Conservation (phyloP, 2,888 invertebrate genomes). For the Hemistola chrysoprasaria region DNA sequence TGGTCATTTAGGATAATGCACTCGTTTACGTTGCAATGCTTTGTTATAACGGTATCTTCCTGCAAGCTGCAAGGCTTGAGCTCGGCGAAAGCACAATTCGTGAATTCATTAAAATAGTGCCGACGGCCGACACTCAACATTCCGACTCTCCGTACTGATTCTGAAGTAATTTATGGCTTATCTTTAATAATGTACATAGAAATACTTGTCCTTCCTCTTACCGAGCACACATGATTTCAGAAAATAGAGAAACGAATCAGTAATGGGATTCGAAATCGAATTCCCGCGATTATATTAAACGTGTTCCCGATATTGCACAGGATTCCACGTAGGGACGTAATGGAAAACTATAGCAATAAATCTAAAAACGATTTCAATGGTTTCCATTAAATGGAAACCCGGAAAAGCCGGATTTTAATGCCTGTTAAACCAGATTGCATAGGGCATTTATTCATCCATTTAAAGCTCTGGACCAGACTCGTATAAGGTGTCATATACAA, state of each 20-base stretch:
- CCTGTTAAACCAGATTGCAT: slow-evolving; percentile 36
- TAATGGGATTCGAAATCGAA: slow-evolving; percentile 33
- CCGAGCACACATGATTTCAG: slow-evolving; percentile 23
- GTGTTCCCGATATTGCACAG: slow-evolving; percentile 42
- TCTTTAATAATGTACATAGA: slow-evolving; percentile 22
- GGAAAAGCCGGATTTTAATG: slow-evolving; percentile 44
- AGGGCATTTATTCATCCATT: too few species aligned
- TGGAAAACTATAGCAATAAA: slow-evolving; percentile 53
- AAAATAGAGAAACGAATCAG: slow-evolving; percentile 28
- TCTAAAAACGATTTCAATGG: slow-evolving; percentile 44
- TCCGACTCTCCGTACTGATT: slow-evolving; percentile 13
- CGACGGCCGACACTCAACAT: slow-evolving; percentile 26
- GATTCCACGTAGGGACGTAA: slow-evolving; percentile 41
- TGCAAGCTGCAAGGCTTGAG: slow-evolving; percentile 39
- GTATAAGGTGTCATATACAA: too few species aligned
- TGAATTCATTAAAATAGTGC: slow-evolving; percentile 37
- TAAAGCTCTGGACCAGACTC: too few species aligned
- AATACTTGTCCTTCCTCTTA: slow-evolving; percentile 6
- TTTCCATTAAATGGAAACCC: slow-evolving; percentile 45
- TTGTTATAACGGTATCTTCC: slow-evolving; percentile 47
- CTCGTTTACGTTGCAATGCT: slow-evolving; percentile 51
- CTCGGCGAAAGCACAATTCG: slow-evolving; percentile 34
- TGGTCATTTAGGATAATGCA: slow-evolving; percentile 58
- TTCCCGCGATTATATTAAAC: slow-evolving; percentile 40
- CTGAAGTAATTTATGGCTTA: slow-evolving; percentile 17